Base-by-base conservation (phyloP, 2,888 invertebrate species). In the Nemotelus pantherinus region DNA sequence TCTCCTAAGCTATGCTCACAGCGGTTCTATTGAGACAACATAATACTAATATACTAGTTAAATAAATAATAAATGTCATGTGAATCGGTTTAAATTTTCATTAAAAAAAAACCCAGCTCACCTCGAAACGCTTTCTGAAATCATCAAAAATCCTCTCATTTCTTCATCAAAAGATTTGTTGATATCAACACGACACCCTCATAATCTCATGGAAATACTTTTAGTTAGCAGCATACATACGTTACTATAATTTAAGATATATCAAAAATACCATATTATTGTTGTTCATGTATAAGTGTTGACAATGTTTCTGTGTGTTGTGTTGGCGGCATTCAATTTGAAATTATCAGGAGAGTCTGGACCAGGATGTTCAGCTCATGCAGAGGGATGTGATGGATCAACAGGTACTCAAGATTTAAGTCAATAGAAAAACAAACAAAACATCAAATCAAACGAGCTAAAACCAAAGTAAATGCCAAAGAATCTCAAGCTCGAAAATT, bases 351-450 rank as follows among this genome's bases (percentile, higher is more conserved):
- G 87, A 93, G 94, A 94, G 90, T 91, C 93, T 90, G 95, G 94
- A 89, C 91, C 92, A 88, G 95, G 95, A 89, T 95, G 95, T 91
- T 93, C 95, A 88, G 95, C 95, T 87, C 95, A 95, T 90, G 93
- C 94, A 88, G 95, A 95, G 89, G 95, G 95, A 90, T 95, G 95
- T 91, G 95, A 95, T 90, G 95, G 95, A 89, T 93, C 95, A 90
- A 93, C 95, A 95, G 94, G 92, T 93, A 91, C 88, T 88, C 78
- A 79, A 74, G 68, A 44, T 50, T 63, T 58, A 55, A 79, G 77
- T 68, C 77, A 78, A 75, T 71, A 79, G 80, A 75, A 74, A 71
- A 78, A 79, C 50, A 39, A 75, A 76, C 77, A 77, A 79, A 6
- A 55, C 2, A 72, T 50, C 6, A 64, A 48, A 2, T 53, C 57